Percentiles rank a stretch among this genome's conserved stretches.
phyloP scores from a whole-genome alignment of 2,113 vertebrate genomes.

The Cottus gobio region DNA sequence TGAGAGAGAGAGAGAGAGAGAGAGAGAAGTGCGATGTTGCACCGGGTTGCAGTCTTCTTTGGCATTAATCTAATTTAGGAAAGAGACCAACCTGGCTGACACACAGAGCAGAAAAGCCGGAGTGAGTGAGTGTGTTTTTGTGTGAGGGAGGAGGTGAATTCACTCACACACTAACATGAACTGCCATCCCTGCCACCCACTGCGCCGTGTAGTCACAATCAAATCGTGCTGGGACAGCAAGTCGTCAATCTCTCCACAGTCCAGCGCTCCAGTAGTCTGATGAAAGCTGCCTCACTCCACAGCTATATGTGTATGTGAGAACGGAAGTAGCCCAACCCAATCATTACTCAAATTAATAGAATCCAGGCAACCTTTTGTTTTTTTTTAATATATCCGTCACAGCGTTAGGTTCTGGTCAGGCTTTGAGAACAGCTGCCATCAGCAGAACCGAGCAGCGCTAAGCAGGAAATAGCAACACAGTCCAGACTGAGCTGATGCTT shows the following conservation, averaged over 20 bases:
- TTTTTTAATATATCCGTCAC: constrained; percentile 2
- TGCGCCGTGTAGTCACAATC: constrained; percentile 6
- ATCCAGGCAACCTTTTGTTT: not conserved
- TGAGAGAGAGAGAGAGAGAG: not conserved
- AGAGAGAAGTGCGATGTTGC: constrained; percentile 58
- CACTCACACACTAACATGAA: constrained; percentile 36
- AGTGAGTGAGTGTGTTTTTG: constrained; percentile 7
- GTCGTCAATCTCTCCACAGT: constrained; percentile 12
- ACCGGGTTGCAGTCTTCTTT: constrained; percentile 64
- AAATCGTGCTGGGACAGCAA: constrained; percentile 24
- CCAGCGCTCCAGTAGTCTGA: not conserved
- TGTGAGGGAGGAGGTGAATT: constrained; percentile 13
- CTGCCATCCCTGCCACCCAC: constrained; percentile 44
- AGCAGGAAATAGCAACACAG: constrained; percentile 32
- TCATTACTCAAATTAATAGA: constrained; percentile 12
- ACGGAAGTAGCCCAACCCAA: constrained; percentile 13
- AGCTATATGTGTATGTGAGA: not conserved
- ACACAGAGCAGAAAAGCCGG: constrained; percentile 44
- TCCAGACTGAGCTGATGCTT: constrained; percentile 44
- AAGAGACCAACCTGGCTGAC: constrained; percentile 59
- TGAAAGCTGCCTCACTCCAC: constrained; percentile 4
- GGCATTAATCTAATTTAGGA: constrained; percentile 71
- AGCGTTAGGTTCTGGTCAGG: not conserved
- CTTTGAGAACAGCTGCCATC: constrained; percentile 31
- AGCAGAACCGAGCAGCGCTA: constrained; percentile 40